Evolutionary conservation across 2,797 vertebrate species (phyloP), one percentile per base, ranked within the genome.

Genomic region (Gallinago solitaria): DNA sequence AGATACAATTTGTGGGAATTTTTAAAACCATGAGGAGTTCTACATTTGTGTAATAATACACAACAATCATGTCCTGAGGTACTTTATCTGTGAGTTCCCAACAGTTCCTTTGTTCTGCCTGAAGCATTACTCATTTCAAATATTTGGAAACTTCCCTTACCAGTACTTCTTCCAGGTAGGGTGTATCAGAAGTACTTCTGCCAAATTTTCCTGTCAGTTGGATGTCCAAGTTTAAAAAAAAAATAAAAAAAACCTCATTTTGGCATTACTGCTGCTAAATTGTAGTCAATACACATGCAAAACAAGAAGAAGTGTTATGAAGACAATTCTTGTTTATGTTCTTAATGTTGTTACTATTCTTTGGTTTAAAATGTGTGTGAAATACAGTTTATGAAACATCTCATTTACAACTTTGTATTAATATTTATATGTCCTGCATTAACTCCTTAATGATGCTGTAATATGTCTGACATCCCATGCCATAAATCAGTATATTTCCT

Each of bases 301-400:
- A 87, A 33, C 37, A 92, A 71, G 64, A 92, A 69, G 57, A 93
- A 79, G 73, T 85, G 83, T 87, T 61, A 39, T 6, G n/a, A 94
- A 53, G 50, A 45, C 41, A 71, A 75, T 45, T 87, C 41, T 43
- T 79, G 37, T 35, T 91, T 50, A 77, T 32, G 17, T 53, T 83
- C 37, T 76, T 71, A 16, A 30, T 65, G 60, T 27, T 70, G n/a
- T 24, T 77, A 24, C 23, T 74, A n/a, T 85, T 84, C 81, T 93
- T 93, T 94, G 95, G 89, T 80, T 93, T 91, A 68, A 93, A 74
- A 83, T 11, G 9, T 39, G 64, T 39, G 19, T 32, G 41, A 80
- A 92, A 83, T 27, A 68, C 10, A 82, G 45, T 54, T 92, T 54
- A 75, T 27, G 24, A 89, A 93, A 75, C 13, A 60, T 9, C 23